Evolutionary conservation across 2,888 invertebrate genomes (phyloP).

Genomic region (Melanotus villosus): DNA sequence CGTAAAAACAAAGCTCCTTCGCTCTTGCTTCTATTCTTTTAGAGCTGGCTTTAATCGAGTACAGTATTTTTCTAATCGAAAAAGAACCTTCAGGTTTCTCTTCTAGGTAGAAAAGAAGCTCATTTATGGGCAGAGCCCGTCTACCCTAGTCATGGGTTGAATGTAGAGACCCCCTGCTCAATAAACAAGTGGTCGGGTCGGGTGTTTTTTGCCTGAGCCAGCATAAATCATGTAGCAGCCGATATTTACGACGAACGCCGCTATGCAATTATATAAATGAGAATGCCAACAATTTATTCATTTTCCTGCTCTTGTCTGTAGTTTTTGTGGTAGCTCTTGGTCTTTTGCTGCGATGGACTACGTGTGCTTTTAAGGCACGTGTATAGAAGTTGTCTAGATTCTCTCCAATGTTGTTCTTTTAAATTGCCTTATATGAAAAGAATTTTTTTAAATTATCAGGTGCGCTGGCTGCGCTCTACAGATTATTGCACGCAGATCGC

Average conservation of each 20-base stretch:
- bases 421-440: too few relatives aligned
- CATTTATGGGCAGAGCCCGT: conserved; percentile 14
- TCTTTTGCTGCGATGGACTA: too few relatives aligned
- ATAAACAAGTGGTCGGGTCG: conserved; percentile 53
- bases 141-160: conserved; percentile 46
- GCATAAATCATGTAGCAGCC: conserved; percentile 47
- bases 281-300: conserved; percentile 48
- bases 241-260: conserved; percentile 47
- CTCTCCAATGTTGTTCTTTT: neutral
- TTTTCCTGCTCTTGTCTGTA: conserved; percentile 32
- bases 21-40: neutral
- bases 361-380: conserved; percentile 3
- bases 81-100: too few relatives aligned
- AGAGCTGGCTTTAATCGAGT: neutral
- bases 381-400: neutral
- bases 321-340: conserved; percentile 1
- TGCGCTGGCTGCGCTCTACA: too few relatives aligned
- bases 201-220: conserved; percentile 45
- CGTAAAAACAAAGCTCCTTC: neutral
- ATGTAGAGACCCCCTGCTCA: conserved; percentile 50
- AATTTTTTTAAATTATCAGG: too few relatives aligned
- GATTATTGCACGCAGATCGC: too few relatives aligned
- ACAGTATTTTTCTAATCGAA: too few relatives aligned
- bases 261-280: conserved; percentile 49
- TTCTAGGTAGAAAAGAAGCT: conserved; percentile 10